Conservation (phyloP, 2,888 invertebrate species). For the Lamproptera curius region DNA sequence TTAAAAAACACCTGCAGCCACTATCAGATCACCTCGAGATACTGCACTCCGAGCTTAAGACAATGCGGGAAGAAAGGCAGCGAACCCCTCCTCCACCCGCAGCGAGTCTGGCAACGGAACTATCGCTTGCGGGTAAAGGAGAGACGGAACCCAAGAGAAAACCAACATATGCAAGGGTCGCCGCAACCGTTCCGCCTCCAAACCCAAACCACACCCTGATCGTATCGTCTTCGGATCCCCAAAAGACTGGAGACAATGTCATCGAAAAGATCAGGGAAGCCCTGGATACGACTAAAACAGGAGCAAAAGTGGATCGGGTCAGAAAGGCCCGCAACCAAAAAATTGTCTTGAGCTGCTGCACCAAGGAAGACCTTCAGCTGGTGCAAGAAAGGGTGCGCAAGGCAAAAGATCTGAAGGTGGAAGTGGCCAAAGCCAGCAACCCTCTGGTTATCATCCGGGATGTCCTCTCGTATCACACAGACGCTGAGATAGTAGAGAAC, state of each 20-base stretch:
- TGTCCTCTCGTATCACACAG: conserved; percentile 17
- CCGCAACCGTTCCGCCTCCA: neutral
- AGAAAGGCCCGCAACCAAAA: conserved; percentile 21
- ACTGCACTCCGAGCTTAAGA: no score
- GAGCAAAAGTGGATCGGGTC: conserved; percentile 21
- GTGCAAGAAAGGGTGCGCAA: conserved; percentile 4
- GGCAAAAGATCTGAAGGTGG: conserved; percentile 4
- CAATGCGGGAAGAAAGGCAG: no score
- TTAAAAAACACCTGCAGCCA: no score
- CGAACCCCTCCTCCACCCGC: no score
- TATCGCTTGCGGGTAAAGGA: neutral
- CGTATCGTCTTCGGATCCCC: conserved; percentile 16
- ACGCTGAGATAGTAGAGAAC: conserved; percentile 17
- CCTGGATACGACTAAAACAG: conserved; percentile 8
- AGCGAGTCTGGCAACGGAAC: neutral
- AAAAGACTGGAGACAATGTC: conserved; percentile 15
- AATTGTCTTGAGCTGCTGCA: neutral
- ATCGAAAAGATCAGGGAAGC: conserved; percentile 12
- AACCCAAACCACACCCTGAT: conserved; percentile 22
- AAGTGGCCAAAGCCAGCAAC: conserved; percentile 13
- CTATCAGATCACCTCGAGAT: no score
- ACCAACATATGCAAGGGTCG: conserved; percentile 6
- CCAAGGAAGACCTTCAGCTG: conserved; percentile 6
- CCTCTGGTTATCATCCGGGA: conserved; percentile 17
- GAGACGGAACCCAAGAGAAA: neutral